Evolutionary conservation across 1,140 invertebrate genomes (phyloP), one percentile per base, ranked within the genome.

Genomic region (Rhyacophila brunnea): DNA sequence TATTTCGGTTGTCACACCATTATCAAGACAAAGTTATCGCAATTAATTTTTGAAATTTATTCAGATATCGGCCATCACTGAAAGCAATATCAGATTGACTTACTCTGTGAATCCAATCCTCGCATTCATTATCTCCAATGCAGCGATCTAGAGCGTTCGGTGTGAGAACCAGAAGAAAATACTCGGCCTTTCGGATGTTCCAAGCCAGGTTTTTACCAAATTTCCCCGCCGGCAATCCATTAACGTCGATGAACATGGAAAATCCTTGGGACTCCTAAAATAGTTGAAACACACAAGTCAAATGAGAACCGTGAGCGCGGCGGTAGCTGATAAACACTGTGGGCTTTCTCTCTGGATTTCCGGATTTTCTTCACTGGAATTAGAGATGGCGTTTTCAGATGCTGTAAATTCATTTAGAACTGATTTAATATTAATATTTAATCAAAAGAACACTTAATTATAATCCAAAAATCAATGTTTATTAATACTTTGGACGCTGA

Each of bases 271-370:
- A 74, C 74, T 98, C 93, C 19, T 99, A 82, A 72, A 99, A 95
- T 9, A 99, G 97, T 76, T 93, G 93, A 43, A 94, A 78, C 59
- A 93, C 80, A 81, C 89, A 91, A 35, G 97, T 97, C 62, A 99
- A 77, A 74, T 99, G 97, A 18, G 97, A 99, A 50, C 97, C 97
- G 74, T 97, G 99, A 1, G 95, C 96, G 68, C 98, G 81, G 65
- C 98, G 80, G 73, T 99, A 99, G 74, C 96, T 98, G 58, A 99
- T 94, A 74, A 99, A 99, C 2, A 98, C 95, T n/a, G n/a, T n/a
- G n/a, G n/a, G n/a, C n/a, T n/a, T n/a, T n/a, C 74, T 99, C 97
- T 48, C 96, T 77, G 4, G 87, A 89, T 73, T 96, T 93, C 90
- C 64, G 88, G 81, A 67, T 86, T 88, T 60, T 90, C 89, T 66